Conservation (phyloP, 2,888 invertebrate genomes). For the Pterostichus niger region DNA sequence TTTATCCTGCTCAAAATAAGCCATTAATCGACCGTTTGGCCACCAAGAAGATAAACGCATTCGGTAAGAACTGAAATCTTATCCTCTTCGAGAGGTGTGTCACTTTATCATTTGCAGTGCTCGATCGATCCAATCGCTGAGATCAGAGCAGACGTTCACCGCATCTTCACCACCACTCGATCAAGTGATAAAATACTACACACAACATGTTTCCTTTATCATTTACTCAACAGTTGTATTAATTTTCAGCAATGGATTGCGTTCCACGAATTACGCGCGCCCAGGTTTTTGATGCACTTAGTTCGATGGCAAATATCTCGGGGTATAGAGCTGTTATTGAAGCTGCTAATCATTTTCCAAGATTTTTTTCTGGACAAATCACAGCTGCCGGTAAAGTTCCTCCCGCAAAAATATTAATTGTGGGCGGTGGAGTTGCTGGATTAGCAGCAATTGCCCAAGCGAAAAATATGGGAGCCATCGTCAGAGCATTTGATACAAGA, state of each 20-base stretch:
- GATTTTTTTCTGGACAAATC: conserved; percentile 94
- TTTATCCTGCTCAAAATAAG: conserved; percentile 92
- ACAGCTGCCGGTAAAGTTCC: conserved; percentile 94
- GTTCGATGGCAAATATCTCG: conserved; percentile 95
- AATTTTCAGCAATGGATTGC: conserved; percentile 88
- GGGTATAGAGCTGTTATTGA: conserved; percentile 94
- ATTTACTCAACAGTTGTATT: conserved; percentile 5
- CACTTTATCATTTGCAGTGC: conserved; percentile 58
- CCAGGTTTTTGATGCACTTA: conserved; percentile 93
- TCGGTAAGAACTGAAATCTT: conserved; percentile 80
- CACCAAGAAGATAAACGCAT: conserved; percentile 86
- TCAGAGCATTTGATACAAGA: conserved; percentile 92
- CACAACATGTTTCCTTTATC: conserved; percentile 45
- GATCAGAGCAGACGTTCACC: conserved; percentile 41
- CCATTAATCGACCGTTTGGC: conserved; percentile 85
- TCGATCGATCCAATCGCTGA: conserved; percentile 31
- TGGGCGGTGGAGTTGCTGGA: conserved; percentile 95
- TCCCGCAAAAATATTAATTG: conserved; percentile 91
- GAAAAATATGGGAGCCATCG: conserved; percentile 93
- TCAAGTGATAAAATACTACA: conserved; percentile 46
- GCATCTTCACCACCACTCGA: conserved; percentile 29
- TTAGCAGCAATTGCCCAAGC: conserved; percentile 92
- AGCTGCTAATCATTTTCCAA: conserved; percentile 93
- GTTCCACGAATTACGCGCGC: conserved; percentile 93
- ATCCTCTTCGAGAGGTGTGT: conserved; percentile 37